Evolutionary conservation across 2,888 invertebrate species (phyloP).

Genomic region (Scelioninae gen. 1): DNA sequence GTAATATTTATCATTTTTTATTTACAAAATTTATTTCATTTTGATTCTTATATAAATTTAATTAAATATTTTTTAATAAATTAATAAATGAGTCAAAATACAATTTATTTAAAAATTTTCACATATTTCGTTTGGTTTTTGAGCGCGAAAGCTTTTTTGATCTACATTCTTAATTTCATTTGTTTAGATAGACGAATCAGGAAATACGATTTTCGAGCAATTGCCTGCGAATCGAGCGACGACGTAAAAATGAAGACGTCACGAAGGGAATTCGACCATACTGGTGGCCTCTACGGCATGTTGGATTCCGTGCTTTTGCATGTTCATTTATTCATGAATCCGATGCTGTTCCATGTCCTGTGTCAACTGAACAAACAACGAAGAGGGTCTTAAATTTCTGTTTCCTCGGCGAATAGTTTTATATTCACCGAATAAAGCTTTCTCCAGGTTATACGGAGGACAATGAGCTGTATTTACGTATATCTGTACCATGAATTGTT

Average conservation of each 20-base stretch:
- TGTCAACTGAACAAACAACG: constrained; percentile 7
- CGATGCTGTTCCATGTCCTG: neutral
- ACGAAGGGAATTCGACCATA: neutral
- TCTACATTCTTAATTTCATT: no score
- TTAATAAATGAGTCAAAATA: no score
- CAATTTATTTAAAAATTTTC: no score
- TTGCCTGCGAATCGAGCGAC: neutral
- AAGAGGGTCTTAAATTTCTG: constrained; percentile 1
- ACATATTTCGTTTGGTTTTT: no score
- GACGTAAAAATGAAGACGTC: neutral
- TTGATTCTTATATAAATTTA: no score
- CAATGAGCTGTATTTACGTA: constrained; percentile 19
- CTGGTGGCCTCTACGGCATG: neutral
- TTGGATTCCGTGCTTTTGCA: neutral
- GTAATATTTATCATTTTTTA: no score
- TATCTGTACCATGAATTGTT: constrained; percentile 1
- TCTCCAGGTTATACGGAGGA: neutral
- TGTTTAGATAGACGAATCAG: neutral
- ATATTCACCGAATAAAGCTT: constrained; percentile 5
- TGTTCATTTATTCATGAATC: constrained; percentile 8
- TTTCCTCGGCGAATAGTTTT: constrained; percentile 10
- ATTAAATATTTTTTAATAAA: no score
- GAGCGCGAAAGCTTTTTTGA: no score
- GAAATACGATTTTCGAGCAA: neutral
- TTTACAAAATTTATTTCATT: no score